phyloP scores from a whole-genome alignment of 2,113 vertebrate genomes.

The Oncorhynchus mykiss region DNA sequence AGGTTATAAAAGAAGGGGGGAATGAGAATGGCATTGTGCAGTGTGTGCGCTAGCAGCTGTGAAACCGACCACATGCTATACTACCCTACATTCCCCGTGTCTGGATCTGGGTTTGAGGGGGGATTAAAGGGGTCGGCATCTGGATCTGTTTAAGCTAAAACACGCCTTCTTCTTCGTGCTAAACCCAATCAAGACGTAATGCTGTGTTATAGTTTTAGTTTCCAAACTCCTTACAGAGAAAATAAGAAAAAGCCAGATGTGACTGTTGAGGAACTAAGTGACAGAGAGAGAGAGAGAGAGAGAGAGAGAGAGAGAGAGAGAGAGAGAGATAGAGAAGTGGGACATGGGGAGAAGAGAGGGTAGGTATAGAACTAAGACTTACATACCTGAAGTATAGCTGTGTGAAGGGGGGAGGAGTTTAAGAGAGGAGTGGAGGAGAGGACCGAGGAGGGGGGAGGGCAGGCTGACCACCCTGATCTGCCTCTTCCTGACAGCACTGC shows the following conservation, averaged over 20 bases:
- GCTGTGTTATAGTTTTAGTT: too few relatives aligned
- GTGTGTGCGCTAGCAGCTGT: too few relatives aligned
- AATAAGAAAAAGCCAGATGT: too few relatives aligned
- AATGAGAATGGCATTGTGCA: background rate
- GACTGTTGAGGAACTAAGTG: too few relatives aligned
- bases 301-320: background rate
- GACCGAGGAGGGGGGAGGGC: background rate
- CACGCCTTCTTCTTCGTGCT: background rate
- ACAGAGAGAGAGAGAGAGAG: background rate
- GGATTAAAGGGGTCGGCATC: background rate
- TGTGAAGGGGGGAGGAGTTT: background rate
- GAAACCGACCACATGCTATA: too few relatives aligned
- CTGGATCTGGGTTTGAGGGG: too few relatives aligned
- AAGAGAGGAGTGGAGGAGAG: background rate
- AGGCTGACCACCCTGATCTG: background rate
- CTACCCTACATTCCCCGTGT: background rate
- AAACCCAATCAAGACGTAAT: background rate
- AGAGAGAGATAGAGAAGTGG: background rate
- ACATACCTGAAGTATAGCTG: background rate
- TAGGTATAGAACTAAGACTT: background rate
- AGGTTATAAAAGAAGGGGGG: background rate
- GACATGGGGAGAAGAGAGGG: background rate
- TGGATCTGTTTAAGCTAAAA: slow-evolving; percentile 1
- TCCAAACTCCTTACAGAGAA: too few relatives aligned
- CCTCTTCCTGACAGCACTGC: background rate